Conservation (phyloP, 2,888 invertebrate genomes). For the Sicus ferrugineus region DNA sequence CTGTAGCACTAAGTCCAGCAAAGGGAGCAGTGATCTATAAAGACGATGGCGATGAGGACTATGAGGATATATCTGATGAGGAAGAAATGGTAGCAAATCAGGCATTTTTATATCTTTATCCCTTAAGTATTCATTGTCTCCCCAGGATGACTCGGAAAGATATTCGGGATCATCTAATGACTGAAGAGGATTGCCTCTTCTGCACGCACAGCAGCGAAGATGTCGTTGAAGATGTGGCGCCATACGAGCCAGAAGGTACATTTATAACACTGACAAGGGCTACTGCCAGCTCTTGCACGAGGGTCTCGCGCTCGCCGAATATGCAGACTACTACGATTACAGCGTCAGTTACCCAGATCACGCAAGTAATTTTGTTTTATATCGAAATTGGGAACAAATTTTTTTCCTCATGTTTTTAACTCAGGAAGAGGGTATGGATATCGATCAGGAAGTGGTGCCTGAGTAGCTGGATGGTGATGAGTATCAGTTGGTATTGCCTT, state of each 20-base stretch:
- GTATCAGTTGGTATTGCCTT: slow-evolving; percentile 90
- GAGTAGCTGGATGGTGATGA: slow-evolving; percentile 77
- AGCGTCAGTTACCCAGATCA: slow-evolving; percentile 75
- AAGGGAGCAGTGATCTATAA: slow-evolving; percentile 41
- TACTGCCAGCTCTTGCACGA: slow-evolving; percentile 95
- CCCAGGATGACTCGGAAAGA: slow-evolving; percentile 81
- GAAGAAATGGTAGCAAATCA: slow-evolving; percentile 49
- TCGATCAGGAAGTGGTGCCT: slow-evolving; percentile 76
- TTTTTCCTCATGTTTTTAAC: slow-evolving; percentile 38
- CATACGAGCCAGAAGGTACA: slow-evolving; percentile 87
- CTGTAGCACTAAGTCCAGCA: slow-evolving; percentile 52
- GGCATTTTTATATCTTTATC: neutral
- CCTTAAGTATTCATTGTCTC: slow-evolving; percentile 14
- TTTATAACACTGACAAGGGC: slow-evolving; percentile 95
- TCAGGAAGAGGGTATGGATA: slow-evolving; percentile 68
- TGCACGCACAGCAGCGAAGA: slow-evolving; percentile 80
- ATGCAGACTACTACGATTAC: slow-evolving; percentile 95
- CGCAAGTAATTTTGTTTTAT: slow-evolving; percentile 61
- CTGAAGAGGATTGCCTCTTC: slow-evolving; percentile 85
- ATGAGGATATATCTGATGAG: slow-evolving; percentile 54
- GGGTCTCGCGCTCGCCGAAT: slow-evolving; percentile 87
- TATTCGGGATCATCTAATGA: slow-evolving; percentile 75
- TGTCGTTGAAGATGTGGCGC: slow-evolving; percentile 84
- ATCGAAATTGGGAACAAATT: slow-evolving; percentile 1
- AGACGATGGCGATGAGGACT: slow-evolving; percentile 46